Evolutionary conservation across 2,797 vertebrate genomes (phyloP), one percentile per base, ranked within the genome.

Genomic region (Lerista edwardsae): DNA sequence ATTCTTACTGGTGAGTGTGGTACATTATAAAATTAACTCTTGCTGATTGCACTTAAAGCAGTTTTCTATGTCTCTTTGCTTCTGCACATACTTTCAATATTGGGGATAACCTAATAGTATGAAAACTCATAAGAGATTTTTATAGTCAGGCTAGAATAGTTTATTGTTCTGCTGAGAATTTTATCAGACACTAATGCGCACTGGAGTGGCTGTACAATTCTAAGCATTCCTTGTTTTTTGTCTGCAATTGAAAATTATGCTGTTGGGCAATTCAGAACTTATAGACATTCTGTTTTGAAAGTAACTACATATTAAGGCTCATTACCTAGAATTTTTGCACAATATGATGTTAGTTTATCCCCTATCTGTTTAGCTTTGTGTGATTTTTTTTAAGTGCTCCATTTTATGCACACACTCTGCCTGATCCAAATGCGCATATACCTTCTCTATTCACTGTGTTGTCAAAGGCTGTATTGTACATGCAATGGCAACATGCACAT

Each of bases 291-390:
- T 62, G 31, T 34, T 69, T 80, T 59, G 39, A 10, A 69, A 68
- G 31, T 71, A 44, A 64, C 85, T 5, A 2, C 73, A n/a, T 6
- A 51, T 72, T 51, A 61, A 74, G 34, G 0, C 15, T 67, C 34
- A 5, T 15, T 64, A 47, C 41, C 67, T 17, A n/a, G 21, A 12
- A 62, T 27, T 77, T 75, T 61, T 6, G 12, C 39, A 44, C 27
- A 64, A 71, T 62, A 27, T 94, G 93, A 95, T 96, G 95, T 96
- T 96, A 95, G 93, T 93, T 96, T 96, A 96, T 96, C 96, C 95
- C 95, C 92, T 67, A 51, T 9, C 75, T 89, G 86, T 91, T 31
- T 86, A 75, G 8, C 61, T 57, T 71, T 76, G 47, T 51, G 47
- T 51, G 47, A 14, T 51, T 51, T 55, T 1, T 86, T 85, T 80